Percentiles rank a stretch among this genome's conserved stretches.
Evolutionary conservation across 1,140 invertebrate genomes (phyloP).

Genomic region (Drosophila aff.): DNA sequence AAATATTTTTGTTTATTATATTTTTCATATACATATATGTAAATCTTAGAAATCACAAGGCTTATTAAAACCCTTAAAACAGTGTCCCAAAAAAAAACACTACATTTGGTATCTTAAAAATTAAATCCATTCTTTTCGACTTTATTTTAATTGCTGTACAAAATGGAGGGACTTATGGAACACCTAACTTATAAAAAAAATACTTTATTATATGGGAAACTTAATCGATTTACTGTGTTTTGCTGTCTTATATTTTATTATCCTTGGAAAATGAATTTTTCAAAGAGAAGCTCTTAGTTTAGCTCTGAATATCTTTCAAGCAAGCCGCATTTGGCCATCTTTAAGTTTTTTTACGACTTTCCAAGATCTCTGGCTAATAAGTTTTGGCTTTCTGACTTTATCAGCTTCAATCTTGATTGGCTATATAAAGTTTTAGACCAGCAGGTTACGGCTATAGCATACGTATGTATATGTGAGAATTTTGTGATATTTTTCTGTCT

Average conservation of each 20-base stretch:
- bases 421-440: conserved; percentile 28
- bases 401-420: conserved; percentile 40
- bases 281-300: not conserved
- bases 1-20: too few species aligned
- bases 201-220: not conserved
- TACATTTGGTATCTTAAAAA: not conserved
- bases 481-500: conserved; percentile 31
- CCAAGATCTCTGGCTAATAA: conserved; percentile 29
- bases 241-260: not conserved
- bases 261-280: not conserved
- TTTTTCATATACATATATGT: too few species aligned
- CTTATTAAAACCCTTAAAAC: too few species aligned
- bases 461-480: not conserved
- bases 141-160: not conserved
- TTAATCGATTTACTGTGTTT: not conserved
- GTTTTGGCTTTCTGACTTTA: conserved; percentile 34
- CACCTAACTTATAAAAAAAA: not conserved
- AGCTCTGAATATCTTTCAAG: not conserved
- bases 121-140: too few species aligned
- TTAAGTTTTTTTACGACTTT: conserved; percentile 11
- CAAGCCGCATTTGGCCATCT: conserved; percentile 1
- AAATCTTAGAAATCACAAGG: too few species aligned
- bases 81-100: not conserved
- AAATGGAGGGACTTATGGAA: not conserved
- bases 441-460: conserved; percentile 14